Base-by-base conservation (phyloP, 2,888 invertebrate genomes). In the Venusia cambrica region DNA sequence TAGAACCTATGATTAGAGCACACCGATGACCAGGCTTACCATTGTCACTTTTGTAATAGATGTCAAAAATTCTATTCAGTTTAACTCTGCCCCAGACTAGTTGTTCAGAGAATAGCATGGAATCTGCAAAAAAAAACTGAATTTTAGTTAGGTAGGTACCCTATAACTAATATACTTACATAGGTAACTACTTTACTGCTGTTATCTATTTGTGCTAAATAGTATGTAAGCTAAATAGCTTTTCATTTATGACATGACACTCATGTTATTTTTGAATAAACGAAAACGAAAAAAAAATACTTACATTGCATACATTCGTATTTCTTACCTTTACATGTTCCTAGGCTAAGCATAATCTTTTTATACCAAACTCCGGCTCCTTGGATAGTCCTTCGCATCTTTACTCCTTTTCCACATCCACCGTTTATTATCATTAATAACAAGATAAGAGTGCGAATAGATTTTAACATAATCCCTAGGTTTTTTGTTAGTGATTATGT, bases 51-150 rank as follows among this genome's bases (percentile, higher is more conserved):
- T 56, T 66, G 42, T 71, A 84, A 45, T 70, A 72, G 38, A 85
- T 73, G 44, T 84, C 81, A 14, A 83, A 57, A 22, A 85, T 57
- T 36, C 80, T 59, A 36, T 81, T 76, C 11, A 71, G 42, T 34
- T 48, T 48, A 1, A 70, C 50, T 15, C 48, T 48, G 1, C 58
- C 59, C 78, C 77, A 84, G 27, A 74, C 47, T 56, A 64, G 69
- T 44, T 70, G 58, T 36, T 84, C 77, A 2, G 40, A 37, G 38
- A 49, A 83, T 16, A 84, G 20, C 11, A 57, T 16, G 5, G 16
- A 47, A 10, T 62, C 83, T 81, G 61, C 12, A 35, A 40, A 45
- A 1, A 11, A 15, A 6, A 4, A 28, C 3, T 29, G n/a, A n/a
- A n/a, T n/a, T n/a, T n/a, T n/a, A n/a, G n/a, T 27, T 15, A 5